A percentile compares a stretch with the other conserved stretches of the same genome.
Evolutionary conservation across 2,888 invertebrate species (phyloP).

Genomic region (Capitulum mitella): DNA sequence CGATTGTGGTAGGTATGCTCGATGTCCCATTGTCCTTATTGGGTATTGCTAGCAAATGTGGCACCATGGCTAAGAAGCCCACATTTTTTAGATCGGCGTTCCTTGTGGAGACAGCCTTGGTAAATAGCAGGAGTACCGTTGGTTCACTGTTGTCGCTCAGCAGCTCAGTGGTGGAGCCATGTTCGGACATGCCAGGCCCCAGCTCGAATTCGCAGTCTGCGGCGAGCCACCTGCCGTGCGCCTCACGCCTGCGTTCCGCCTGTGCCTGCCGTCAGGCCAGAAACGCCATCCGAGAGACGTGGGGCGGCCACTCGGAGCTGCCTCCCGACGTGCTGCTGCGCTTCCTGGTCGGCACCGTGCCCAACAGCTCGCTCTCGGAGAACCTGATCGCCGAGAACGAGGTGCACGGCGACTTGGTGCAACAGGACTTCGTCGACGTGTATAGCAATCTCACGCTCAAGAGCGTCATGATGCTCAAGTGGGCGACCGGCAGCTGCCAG

Average conservation of each 20-base stretch:
- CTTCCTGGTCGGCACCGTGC: not conserved
- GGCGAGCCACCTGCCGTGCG: not conserved
- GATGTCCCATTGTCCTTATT: too few species aligned
- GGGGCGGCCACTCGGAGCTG: not conserved
- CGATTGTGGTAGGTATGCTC: too few species aligned
- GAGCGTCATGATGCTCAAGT: constrained; percentile 34
- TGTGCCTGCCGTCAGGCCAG: constrained; percentile 13
- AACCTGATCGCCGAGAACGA: constrained; percentile 25
- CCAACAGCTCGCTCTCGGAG: not conserved
- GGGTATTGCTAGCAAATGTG: too few species aligned
- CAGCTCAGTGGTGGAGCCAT: too few species aligned
- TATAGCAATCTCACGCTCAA: constrained; percentile 36
- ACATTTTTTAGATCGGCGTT: too few species aligned
- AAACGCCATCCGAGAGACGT: not conserved
- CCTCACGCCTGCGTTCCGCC: not conserved
- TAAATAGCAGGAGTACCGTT: too few species aligned
- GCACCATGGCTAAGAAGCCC: too few species aligned
- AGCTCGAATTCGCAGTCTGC: too few species aligned
- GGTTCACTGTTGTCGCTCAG: too few species aligned
- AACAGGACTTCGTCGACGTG: constrained; percentile 35
- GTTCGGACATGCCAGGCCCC: too few species aligned
- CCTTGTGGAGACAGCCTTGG: too few species aligned
- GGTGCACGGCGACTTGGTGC: constrained; percentile 32
- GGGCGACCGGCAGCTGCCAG: constrained; percentile 32
- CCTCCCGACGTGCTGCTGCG: not conserved